Evolutionary conservation across 2,888 invertebrate genomes (phyloP).

Genomic region (Parochlus steinenii): DNA sequence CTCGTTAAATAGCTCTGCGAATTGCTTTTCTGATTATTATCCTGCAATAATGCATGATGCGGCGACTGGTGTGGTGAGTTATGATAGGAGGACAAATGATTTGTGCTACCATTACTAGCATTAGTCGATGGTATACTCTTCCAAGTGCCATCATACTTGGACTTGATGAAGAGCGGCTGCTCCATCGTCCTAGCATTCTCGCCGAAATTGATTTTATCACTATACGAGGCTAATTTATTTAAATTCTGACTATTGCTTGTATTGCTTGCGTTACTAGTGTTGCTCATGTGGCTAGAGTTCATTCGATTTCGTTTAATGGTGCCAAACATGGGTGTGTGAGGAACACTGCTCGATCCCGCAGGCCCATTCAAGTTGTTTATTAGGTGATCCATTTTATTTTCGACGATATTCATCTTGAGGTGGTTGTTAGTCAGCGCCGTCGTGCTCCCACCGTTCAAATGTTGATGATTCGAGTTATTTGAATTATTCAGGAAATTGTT

Average conservation of each 20-base stretch:
- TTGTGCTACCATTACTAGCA: slow-evolving; percentile 14
- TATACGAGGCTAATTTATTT: slow-evolving; percentile 23
- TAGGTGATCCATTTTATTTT: slow-evolving; percentile 25
- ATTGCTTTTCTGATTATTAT: slow-evolving; percentile 11
- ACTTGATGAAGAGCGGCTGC: slow-evolving; percentile 29
- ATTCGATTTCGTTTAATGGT: slow-evolving; percentile 25
- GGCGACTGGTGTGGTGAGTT: slow-evolving; percentile 16
- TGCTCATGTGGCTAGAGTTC: slow-evolving; percentile 22
- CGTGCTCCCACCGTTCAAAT: slow-evolving; percentile 2
- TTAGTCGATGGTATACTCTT: slow-evolving; percentile 21
- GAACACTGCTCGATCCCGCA: slow-evolving; percentile 13
- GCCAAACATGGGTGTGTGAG: slow-evolving; percentile 20
- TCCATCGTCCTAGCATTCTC: slow-evolving; percentile 14
- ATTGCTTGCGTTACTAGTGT: slow-evolving; percentile 8
- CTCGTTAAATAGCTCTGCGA: slow-evolving; percentile 30
- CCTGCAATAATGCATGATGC: slow-evolving; percentile 16
- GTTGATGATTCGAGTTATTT: slow-evolving; percentile 12
- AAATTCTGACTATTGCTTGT: too few species aligned
- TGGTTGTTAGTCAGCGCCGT: slow-evolving; percentile 11
- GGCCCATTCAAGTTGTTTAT: slow-evolving; percentile 11
- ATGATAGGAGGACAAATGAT: slow-evolving; percentile 17
- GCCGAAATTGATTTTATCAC: slow-evolving; percentile 27
- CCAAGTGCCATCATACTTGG: slow-evolving; percentile 29
- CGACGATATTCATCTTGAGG: slow-evolving; percentile 29
- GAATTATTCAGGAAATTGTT: slow-evolving; percentile 17